Evolutionary conservation across 2,888 invertebrate genomes (phyloP).

Genomic region (Hemicrepidius hirtus): DNA sequence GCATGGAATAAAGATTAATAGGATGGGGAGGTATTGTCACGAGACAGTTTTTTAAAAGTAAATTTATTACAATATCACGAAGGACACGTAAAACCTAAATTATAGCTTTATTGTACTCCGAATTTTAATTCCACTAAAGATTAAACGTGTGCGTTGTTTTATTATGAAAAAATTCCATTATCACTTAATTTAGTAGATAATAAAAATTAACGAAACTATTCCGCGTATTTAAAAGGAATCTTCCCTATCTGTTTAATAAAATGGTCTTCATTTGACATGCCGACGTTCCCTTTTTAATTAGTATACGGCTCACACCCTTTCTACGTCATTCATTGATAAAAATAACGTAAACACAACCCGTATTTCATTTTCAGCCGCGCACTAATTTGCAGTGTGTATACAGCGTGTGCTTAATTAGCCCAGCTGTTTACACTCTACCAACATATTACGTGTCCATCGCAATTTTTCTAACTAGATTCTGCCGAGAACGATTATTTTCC

Average conservation of each 20-base stretch:
- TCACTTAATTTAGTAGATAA: too few species aligned
- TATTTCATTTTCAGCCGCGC: slow-evolving; percentile 18
- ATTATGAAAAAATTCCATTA: too few species aligned
- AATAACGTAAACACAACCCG: slow-evolving; percentile 28
- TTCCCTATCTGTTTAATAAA: slow-evolving; percentile 9
- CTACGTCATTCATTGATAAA: slow-evolving; percentile 36
- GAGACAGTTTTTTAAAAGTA: too few species aligned
- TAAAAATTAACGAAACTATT: neutral
- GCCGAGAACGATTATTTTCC: slow-evolving; percentile 1
- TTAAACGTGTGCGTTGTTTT: too few species aligned
- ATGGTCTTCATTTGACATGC: slow-evolving; percentile 21
- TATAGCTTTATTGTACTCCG: too few species aligned
- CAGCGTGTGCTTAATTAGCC: slow-evolving; percentile 23
- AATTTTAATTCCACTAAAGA: too few species aligned
- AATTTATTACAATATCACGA: too few species aligned
- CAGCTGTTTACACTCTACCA: slow-evolving; percentile 25
- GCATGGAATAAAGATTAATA: too few species aligned
- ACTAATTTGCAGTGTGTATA: slow-evolving; percentile 23
- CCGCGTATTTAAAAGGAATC: neutral
- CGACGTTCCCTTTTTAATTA: slow-evolving; percentile 29
- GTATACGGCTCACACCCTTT: slow-evolving; percentile 24
- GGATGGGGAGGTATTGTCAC: too few species aligned
- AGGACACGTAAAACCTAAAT: too few species aligned
- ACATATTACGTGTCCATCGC: slow-evolving; percentile 27
- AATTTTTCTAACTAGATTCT: slow-evolving; percentile 9